These are phyloP conservation scores for Chaetops frenatus DNA, from an alignment of 2,113 vertebrate genomes.

Conservation along the genomic window DNA sequence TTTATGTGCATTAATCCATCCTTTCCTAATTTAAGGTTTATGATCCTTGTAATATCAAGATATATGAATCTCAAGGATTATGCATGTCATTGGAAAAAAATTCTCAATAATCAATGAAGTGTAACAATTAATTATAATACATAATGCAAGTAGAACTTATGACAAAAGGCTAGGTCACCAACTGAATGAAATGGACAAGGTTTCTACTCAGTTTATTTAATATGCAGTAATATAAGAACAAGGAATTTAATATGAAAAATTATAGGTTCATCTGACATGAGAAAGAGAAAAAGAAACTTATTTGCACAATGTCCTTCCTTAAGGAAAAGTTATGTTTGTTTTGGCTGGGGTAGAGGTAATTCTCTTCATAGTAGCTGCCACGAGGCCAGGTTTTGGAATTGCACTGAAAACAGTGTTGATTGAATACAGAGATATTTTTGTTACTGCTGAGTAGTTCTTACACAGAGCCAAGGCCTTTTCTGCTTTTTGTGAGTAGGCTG, in stretches of 20 bases:
- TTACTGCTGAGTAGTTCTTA: not conserved
- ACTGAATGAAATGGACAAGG: slow-evolving; percentile 19
- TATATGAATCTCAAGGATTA: slow-evolving; percentile 65
- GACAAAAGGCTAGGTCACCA: not conserved
- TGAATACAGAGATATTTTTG: not conserved
- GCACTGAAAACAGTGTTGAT: not conserved
- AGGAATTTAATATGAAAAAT: not conserved
- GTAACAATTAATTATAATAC: slow-evolving; percentile 70
- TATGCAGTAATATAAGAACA: not conserved
- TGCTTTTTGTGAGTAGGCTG: not conserved
- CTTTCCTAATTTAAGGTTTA: slow-evolving; percentile 72
- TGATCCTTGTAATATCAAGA: slow-evolving; percentile 72
- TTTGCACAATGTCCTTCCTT: not conserved
- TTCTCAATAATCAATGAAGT: slow-evolving; percentile 60
- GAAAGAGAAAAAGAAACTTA: not conserved
- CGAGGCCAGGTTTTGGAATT: not conserved
- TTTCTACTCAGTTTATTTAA: not conserved
- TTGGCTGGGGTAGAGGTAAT: not conserved
- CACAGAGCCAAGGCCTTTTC: not conserved
- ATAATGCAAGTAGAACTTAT: slow-evolving; percentile 8
- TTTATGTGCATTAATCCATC: slow-evolving; percentile 37
- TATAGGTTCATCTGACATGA: not conserved
- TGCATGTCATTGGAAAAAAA: slow-evolving; percentile 58
- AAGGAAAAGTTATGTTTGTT: not conserved
- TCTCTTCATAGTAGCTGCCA: not conserved